Evolutionary conservation across 2,113 vertebrate species (phyloP), one percentile per base, ranked within the genome.

Genomic region (Sebastes schlegelii): DNA sequence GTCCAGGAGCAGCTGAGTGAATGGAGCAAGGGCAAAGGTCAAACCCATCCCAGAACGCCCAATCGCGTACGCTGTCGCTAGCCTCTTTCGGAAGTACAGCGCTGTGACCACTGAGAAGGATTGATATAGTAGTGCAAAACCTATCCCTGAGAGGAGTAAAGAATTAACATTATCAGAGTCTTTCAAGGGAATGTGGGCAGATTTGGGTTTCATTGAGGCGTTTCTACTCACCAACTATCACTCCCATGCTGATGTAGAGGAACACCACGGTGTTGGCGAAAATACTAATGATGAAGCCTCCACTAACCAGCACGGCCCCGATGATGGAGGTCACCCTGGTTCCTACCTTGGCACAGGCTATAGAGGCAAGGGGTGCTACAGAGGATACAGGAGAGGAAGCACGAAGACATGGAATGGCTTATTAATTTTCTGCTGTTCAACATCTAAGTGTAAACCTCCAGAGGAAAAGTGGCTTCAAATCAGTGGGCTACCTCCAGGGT

Each of bases 1-100:
- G 63, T 98, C 95, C 54, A 98, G 92, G 70, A 99, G 95, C 10
- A 97, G 90, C 90, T 98, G 97, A 1, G 96, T 96, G 90, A 98
- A 96, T 0, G 97, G 98, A 0, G 97, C 97, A 0, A 98, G 90
- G 0, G 97, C 94, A 89, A 99, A 98, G 0, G 97, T 97, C 88
- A 99, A 89, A 45, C 97, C 97, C 97, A 97, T 98, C 11, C 98
- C 97, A 0, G 97, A 97, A 52, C 97, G 96, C 11, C 96, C 96
- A 2, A 98, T 94, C 2, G 97, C 95, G 10, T 95, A 97, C 11
- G 94, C 95, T 11, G 98, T 94, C 0, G 95, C 97, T 86, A 99
- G 45, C 69, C 95, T 92, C 34, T 94, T 95, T 88, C 92, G 89
- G 93, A 99, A 99, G 90, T 96, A 96, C 80, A 95, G 94, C 43